Percentiles rank a stretch among this genome's conserved stretches.
Evolutionary conservation across 2,113 vertebrate species (phyloP).

Genomic region (Stigmatopora nigra): DNA sequence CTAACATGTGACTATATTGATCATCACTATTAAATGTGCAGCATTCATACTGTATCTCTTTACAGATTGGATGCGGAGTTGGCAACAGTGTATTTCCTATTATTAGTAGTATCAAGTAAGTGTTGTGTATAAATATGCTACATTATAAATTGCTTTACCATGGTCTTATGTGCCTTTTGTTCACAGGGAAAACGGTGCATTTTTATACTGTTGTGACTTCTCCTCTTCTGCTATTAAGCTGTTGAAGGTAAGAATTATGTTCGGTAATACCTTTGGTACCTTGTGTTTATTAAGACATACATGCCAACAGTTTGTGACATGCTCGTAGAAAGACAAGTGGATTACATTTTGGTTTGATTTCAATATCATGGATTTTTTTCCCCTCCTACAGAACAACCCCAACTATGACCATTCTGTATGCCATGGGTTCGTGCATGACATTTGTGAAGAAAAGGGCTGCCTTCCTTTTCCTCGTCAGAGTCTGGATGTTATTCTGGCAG

Average conservation of each 20-base stretch:
- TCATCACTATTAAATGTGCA: neutral
- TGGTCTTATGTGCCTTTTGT: conserved; percentile 24
- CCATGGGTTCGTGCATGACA: conserved; percentile 82
- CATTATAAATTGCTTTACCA: neutral
- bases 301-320: neutral
- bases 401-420: conserved; percentile 75
- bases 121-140: conserved; percentile 17
- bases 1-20: neutral
- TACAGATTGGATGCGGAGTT: conserved; percentile 86
- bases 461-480: conserved; percentile 83
- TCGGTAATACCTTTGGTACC: neutral
- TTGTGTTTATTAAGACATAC: neutral
- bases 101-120: conserved; percentile 75
- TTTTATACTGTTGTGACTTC: conserved; percentile 92
- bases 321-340: neutral
- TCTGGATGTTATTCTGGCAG: conserved; percentile 81
- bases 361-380: conserved; percentile 14
- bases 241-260: conserved; percentile 73
- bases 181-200: conserved; percentile 69
- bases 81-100: conserved; percentile 92
- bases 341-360: neutral
- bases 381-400: conserved; percentile 70
- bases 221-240: conserved; percentile 79
- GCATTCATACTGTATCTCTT: conserved; percentile 18
- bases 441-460: conserved; percentile 74